Evolutionary conservation across 2,888 invertebrate genomes (phyloP).

Genomic region (Galerucella calmariensis): DNA sequence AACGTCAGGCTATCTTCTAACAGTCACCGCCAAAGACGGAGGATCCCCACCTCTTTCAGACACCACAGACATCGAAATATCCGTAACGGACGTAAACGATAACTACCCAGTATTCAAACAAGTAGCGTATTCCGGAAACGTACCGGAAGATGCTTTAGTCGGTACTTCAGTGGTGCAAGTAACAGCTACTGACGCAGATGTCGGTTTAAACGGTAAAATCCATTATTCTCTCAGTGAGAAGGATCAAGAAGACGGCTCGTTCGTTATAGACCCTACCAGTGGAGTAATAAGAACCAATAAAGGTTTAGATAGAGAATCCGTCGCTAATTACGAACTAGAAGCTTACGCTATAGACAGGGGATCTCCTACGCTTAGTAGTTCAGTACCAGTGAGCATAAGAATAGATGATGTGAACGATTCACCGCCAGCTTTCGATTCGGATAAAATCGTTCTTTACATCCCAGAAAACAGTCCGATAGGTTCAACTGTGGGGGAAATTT

Average conservation of each 20-base stretch:
- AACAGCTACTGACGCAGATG: conserved; percentile 85
- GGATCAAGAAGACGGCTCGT: conserved; percentile 87
- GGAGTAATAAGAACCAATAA: conserved; percentile 92
- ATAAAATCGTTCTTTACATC: conserved; percentile 88
- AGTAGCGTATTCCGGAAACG: conserved; percentile 82
- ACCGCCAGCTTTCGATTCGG: conserved; percentile 89
- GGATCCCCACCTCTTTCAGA: conserved; percentile 91
- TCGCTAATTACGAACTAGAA: conserved; percentile 83
- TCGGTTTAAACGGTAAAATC: conserved; percentile 87
- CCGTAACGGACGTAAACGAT: conserved; percentile 96
- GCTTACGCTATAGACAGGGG: conserved; percentile 93
- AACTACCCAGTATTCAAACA: conserved; percentile 90
- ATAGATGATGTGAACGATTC: conserved; percentile 92
- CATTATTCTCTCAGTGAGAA: conserved; percentile 80
- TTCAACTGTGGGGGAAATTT: conserved; percentile 90
- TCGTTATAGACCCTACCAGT: conserved; percentile 91
- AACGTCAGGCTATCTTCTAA: conserved; percentile 82
- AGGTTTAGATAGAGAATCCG: conserved; percentile 90
- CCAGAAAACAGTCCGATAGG: conserved; percentile 97
- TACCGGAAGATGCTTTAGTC: conserved; percentile 88
- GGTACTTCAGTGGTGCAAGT: conserved; percentile 68
- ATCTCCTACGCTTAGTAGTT: conserved; percentile 63
- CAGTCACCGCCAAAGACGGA: conserved; percentile 93
- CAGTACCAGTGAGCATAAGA: conserved; percentile 80
- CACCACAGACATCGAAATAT: conserved; percentile 95